phyloP scores from a whole-genome alignment of 2,113 vertebrate species.

The Aleadryas rufinucha region DNA sequence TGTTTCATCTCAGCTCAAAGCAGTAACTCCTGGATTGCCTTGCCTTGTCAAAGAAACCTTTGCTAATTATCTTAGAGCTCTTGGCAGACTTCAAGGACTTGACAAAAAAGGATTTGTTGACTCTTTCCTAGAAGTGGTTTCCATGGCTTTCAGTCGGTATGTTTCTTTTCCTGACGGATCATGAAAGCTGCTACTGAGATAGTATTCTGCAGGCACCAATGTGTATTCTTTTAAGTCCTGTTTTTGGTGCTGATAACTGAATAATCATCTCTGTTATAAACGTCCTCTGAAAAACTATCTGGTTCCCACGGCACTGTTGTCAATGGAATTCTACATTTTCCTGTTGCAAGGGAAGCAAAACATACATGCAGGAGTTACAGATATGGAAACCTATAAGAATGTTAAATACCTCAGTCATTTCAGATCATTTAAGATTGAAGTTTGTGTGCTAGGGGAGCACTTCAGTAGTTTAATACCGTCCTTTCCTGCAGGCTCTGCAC shows the following conservation, averaged over 20 bases:
- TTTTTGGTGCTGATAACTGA: background rate
- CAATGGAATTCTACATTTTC: background rate
- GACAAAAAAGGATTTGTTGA: conserved; percentile 24
- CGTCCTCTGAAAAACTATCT: background rate
- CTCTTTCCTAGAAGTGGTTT: conserved; percentile 13
- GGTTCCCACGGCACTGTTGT: background rate
- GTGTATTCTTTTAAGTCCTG: background rate
- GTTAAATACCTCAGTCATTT: background rate
- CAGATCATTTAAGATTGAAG: background rate
- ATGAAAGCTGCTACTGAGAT: background rate
- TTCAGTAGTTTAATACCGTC: background rate
- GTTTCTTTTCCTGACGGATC: background rate
- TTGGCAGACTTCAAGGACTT: background rate
- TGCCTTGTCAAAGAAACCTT: background rate
- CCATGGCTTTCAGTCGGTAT: background rate
- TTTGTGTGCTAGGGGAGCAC: background rate
- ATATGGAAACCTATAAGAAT: background rate
- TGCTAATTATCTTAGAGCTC: background rate
- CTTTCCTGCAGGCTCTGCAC: background rate
- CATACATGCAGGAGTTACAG: background rate
- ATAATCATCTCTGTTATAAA: background rate
- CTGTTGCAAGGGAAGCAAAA: background rate
- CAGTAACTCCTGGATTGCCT: background rate
- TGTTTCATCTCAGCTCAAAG: background rate
- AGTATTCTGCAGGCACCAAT: background rate